Evolutionary conservation across 2,113 vertebrate species (phyloP).

Genomic region (Entomyzon cyanotis): DNA sequence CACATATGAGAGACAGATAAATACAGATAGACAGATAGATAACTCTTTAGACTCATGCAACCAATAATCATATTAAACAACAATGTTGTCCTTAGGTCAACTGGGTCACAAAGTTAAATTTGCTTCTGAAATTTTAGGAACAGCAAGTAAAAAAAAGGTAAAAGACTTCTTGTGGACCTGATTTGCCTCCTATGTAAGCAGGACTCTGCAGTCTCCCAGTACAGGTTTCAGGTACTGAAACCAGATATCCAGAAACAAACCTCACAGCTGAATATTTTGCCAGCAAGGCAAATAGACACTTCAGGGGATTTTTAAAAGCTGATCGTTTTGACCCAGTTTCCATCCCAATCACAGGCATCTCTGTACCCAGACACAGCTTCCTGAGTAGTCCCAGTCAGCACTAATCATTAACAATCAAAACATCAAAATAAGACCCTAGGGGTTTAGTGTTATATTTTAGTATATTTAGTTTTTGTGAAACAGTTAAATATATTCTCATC

Average conservation of each 20-base stretch:
- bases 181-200: neutral
- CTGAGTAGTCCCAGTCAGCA: neutral
- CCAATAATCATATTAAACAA: neutral
- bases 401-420: neutral
- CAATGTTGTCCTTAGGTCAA: neutral
- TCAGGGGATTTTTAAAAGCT: neutral
- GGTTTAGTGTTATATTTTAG: neutral
- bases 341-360: accelerated
- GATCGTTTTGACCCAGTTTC: neutral
- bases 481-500: neutral
- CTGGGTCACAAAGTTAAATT: neutral
- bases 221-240: neutral
- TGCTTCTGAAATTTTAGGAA: neutral
- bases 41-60: neutral
- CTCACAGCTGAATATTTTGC: neutral
- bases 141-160: neutral
- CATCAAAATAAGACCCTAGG: neutral
- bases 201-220: neutral
- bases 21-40: neutral
- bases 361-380: neutral
- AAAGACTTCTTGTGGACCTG: neutral
- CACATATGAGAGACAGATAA: neutral
- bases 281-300: neutral
- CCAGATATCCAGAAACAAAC: neutral
- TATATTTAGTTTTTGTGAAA: neutral